These are phyloP conservation scores for Athalia circularis DNA, from an alignment of 2,888 invertebrate species.

Conservation along the genomic window DNA sequence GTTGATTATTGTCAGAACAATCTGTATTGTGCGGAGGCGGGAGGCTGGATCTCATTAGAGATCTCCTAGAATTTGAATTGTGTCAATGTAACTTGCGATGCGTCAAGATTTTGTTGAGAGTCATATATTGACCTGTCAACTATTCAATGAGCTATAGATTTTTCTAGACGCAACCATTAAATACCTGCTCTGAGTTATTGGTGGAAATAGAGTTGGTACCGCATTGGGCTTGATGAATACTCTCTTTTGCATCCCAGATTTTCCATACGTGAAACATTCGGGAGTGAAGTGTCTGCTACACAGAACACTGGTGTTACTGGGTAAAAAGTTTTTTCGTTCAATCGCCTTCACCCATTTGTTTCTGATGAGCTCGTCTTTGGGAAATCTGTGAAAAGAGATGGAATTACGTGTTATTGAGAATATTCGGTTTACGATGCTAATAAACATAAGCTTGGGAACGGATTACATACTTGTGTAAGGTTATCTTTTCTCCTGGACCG, in stretches of 20 bases:
- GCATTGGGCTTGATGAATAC: conserved; percentile 35
- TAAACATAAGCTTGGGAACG: conserved; percentile 10
- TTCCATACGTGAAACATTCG: conserved; percentile 41
- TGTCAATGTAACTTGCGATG: not conserved
- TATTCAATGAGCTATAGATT: not conserved
- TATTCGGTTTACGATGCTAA: not conserved
- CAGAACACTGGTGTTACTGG: conserved; percentile 40
- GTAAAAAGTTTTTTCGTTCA: conserved; percentile 28
- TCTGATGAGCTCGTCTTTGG: conserved; percentile 14
- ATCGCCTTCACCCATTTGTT: conserved; percentile 28
- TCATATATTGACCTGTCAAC: not conserved
- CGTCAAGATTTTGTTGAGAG: not conserved
- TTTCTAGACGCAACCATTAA: not conserved
- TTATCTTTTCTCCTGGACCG: conserved; percentile 39
- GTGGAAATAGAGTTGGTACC: conserved; percentile 33
- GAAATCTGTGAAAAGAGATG: conserved; percentile 4
- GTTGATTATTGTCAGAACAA: not conserved
- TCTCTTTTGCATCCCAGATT: conserved; percentile 36
- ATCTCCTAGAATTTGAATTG: conserved; percentile 16
- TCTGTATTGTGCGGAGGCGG: conserved; percentile 12
- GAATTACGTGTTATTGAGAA: not conserved
- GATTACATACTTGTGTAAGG: conserved; percentile 40
- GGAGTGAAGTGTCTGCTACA: conserved; percentile 38
- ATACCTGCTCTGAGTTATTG: conserved; percentile 33
- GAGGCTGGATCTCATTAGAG: conserved; percentile 29